Percentiles rank a stretch among this genome's conserved stretches.
Evolutionary conservation across 37 sponge, comb jelly and placozoan genomes (phyloP).

Genomic region (Beroe forskalii): DNA sequence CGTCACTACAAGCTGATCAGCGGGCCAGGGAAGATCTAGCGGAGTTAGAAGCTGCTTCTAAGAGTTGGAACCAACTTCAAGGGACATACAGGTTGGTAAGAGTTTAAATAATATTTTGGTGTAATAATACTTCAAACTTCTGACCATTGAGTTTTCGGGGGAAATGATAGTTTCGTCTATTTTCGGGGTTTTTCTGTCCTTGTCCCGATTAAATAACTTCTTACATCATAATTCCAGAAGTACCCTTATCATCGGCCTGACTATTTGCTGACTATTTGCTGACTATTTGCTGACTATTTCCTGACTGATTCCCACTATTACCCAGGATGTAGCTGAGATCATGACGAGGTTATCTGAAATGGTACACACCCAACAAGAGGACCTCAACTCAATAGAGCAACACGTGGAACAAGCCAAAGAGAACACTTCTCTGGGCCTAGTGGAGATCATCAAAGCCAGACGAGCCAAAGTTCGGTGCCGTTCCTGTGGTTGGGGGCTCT

Average conservation of each 20-base stretch:
- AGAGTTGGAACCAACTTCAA: conserved; percentile 49
- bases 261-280: too few relatives aligned
- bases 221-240: too few relatives aligned
- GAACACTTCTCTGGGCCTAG: not conserved
- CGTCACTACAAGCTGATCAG: not conserved
- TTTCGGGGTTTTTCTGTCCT: too few relatives aligned
- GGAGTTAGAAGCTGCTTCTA: conserved; percentile 13
- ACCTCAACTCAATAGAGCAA: not conserved
- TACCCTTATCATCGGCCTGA: too few relatives aligned
- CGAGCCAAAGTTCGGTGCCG: not conserved
- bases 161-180: too few relatives aligned
- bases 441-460: conserved; percentile 42
- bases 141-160: too few relatives aligned
- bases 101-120: too few relatives aligned
- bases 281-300: too few relatives aligned
- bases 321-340: conserved; percentile 63
- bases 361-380: conserved; percentile 1
- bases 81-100: conserved; percentile 45
- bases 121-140: too few relatives aligned
- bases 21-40: not conserved
- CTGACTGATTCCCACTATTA: too few relatives aligned
- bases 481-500: conserved; percentile 50
- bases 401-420: conserved; percentile 19
- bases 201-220: too few relatives aligned
- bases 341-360: conserved; percentile 13